Evolutionary conservation across 2,113 vertebrate genomes (phyloP).

Genomic region (Apeltes quadracus): DNA sequence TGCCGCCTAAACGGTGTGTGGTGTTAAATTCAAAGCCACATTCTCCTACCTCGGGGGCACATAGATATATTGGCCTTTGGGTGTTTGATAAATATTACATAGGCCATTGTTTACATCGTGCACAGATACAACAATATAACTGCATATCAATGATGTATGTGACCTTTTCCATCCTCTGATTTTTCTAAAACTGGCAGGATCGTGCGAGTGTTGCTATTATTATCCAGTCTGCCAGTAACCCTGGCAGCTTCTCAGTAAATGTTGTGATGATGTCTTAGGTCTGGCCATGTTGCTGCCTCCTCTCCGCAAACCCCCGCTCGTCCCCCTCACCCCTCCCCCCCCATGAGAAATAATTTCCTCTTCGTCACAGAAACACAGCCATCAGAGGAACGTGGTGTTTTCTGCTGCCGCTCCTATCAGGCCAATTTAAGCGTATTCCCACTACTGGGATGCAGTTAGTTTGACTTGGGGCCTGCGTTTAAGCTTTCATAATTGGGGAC

Average conservation of each 20-base stretch:
- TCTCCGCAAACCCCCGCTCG: constrained; percentile 62
- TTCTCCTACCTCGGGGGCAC: constrained; percentile 13
- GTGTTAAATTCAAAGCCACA: constrained; percentile 25
- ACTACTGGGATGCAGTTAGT: constrained; percentile 45
- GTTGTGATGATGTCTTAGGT: constrained; percentile 58
- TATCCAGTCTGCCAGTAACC: constrained; percentile 50
- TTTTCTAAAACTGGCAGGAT: constrained; percentile 29
- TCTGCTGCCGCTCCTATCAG: constrained; percentile 45
- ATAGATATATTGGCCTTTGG: neutral
- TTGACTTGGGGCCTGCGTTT: constrained; percentile 49
- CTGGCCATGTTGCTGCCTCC: constrained; percentile 56
- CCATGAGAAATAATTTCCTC: constrained; percentile 78
- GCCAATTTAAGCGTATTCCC: constrained; percentile 51
- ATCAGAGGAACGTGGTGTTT: constrained; percentile 50
- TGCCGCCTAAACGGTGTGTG: constrained; percentile 12
- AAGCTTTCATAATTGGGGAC: constrained; percentile 39
- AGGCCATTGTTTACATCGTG: constrained; percentile 10
- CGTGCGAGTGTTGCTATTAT: constrained; percentile 49
- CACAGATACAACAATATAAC: neutral
- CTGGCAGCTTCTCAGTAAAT: constrained; percentile 74
- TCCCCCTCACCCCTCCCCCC: too few relatives aligned
- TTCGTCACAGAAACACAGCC: constrained; percentile 64
- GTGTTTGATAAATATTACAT: neutral
- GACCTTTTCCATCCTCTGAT: constrained; percentile 31
- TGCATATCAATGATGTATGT: constrained; percentile 8